Base-by-base conservation (phyloP, 2,888 invertebrate species). In the Leptarthrus brevirostris region DNA sequence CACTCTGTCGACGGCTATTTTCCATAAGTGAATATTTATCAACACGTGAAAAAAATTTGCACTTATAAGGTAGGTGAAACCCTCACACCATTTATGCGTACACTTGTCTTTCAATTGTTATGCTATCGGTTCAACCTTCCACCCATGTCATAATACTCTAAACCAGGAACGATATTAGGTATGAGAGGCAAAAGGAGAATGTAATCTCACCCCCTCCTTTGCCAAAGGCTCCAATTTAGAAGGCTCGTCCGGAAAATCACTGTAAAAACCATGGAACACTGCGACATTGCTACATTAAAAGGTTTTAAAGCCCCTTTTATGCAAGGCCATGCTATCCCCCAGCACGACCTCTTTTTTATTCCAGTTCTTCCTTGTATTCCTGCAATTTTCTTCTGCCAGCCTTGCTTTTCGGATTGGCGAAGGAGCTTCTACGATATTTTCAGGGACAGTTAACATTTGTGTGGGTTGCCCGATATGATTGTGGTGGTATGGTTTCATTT, bases 261-360 rank as follows among this genome's bases (percentile, higher is more conserved):
- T 52, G 69, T 49, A 52, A 69, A 69, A 69, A 69, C 52, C 69
- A 26, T 52, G 69, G 20, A 49, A 34, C 52, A 52, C 30, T 18
- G 52, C 47, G 52, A 69, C 69, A 69, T 52, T 69, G 52, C 69
- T 69, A 49, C 69, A 52, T 52, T 69, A 69, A 69, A 69, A 69
- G 69, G 49, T 69, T 69, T 69, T 69, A 69, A 69, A 69, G 69
- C 49, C 34, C 69, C 64, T 52, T 66, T 69, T 69, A 69, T 69
- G 69, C 52, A 69, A 69, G 69, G 34, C 52, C 69, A 34, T 30
- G 61, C 54, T n/a, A 22, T 16, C 36, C 30, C 22, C 61, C 61
- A 47, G 12, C 30, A 8, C 40, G 40, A 12, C 61, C 61, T 34
- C 36, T 18, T 14, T 8, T 40, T 18, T 12, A 18, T 18, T 8